phyloP scores from a whole-genome alignment of 2,888 invertebrate species.

The Cheilosia grossa region DNA sequence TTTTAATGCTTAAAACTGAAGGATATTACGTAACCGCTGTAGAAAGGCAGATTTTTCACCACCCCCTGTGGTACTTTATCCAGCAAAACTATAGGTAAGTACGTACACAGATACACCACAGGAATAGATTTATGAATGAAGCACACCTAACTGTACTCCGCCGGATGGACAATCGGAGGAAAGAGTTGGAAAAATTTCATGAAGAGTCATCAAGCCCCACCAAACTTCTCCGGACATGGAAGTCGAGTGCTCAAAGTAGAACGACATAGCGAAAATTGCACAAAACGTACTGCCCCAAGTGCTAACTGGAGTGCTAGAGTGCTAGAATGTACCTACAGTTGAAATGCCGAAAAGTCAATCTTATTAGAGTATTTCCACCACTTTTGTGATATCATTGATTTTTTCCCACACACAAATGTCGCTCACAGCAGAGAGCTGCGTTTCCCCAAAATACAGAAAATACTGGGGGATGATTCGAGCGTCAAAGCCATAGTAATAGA shows the following conservation, averaged over 20 bases:
- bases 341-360: constrained; percentile 45
- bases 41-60: constrained; percentile 38
- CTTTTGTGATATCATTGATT: constrained; percentile 62
- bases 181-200: constrained; percentile 34
- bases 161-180: constrained; percentile 46
- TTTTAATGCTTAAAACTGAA: constrained; percentile 41
- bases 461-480: constrained; percentile 3
- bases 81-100: background rate
- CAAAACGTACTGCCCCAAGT: background rate
- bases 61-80: background rate
- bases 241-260: background rate
- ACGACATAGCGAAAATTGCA: constrained; percentile 3
- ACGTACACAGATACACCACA: background rate
- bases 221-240: background rate
- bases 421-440: constrained; percentile 30
- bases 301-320: background rate
- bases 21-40: constrained; percentile 66
- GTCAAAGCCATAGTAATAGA: background rate
- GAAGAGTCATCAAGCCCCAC: constrained; percentile 12
- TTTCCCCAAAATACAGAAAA: constrained; percentile 24
- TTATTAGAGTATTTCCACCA: constrained; percentile 26
- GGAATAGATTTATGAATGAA: constrained; percentile 65
- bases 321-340: background rate
- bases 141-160: constrained; percentile 29
- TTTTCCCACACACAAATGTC: constrained; percentile 30